Percentiles rank a stretch among this genome's conserved stretches.
phyloP scores from a whole-genome alignment of 2,797 vertebrate species.

The Onychomys leucogaster region DNA sequence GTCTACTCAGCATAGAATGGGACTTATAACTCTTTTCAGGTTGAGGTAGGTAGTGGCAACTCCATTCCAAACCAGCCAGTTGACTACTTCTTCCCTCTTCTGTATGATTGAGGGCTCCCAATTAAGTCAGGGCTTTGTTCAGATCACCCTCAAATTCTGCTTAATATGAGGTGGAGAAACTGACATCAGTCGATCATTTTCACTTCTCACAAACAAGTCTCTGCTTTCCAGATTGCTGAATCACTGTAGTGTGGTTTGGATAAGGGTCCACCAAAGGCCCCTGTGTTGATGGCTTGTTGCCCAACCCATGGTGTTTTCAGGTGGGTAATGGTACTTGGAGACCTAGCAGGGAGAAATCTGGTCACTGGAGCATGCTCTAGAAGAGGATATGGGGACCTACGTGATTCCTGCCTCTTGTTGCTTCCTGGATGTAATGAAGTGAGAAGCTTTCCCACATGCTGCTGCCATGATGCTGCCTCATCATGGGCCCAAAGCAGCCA shows the following conservation, averaged over 20 bases:
- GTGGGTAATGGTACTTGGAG: neutral
- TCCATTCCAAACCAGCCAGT: neutral
- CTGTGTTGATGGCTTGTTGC: neutral
- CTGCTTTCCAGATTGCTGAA: neutral
- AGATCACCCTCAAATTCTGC: neutral
- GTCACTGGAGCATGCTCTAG: neutral
- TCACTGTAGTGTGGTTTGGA: neutral
- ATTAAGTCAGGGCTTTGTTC: neutral
- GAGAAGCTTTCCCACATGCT: neutral
- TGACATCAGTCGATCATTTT: neutral
- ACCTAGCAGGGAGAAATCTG: neutral
- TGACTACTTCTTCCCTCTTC: neutral
- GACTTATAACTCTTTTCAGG: neutral
- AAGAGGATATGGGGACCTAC: neutral
- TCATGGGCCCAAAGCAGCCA: neutral
- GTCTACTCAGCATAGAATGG: neutral
- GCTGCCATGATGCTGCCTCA: neutral
- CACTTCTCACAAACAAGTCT: neutral
- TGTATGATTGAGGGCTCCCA: neutral
- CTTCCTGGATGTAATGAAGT: neutral
- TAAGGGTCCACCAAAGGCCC: neutral
- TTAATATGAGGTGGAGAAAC: neutral
- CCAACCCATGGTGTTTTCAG: neutral
- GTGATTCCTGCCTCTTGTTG: neutral
- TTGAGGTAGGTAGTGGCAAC: neutral